Evolutionary conservation across 2,797 vertebrate species (phyloP).

Genomic region (Arctocebus calabarensis): DNA sequence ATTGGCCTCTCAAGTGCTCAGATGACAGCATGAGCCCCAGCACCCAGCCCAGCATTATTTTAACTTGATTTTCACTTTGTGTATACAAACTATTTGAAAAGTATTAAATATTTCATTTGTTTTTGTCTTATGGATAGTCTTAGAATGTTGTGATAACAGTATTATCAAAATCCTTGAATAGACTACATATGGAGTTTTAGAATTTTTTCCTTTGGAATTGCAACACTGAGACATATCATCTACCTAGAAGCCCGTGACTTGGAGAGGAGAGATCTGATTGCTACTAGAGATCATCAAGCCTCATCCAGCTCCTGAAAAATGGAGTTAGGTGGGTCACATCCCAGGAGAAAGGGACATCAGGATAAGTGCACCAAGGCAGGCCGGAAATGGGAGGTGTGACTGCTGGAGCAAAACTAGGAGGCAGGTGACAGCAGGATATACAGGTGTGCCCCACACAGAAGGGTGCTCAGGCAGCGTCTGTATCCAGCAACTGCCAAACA

Average conservation of each 20-base stretch:
- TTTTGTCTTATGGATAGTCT: constrained; percentile 4
- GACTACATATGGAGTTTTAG: background rate
- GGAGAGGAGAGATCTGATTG: background rate
- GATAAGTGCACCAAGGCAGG: background rate
- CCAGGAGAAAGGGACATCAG: background rate
- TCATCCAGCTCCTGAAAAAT: background rate
- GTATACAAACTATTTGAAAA: constrained; percentile 53
- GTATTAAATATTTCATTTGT: constrained; percentile 34
- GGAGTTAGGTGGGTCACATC: background rate
- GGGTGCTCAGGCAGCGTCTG: background rate
- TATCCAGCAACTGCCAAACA: background rate
- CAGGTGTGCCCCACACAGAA: background rate
- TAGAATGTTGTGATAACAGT: too few species aligned
- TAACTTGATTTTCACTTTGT: constrained; percentile 30
- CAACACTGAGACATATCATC: background rate
- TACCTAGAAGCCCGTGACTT: background rate
- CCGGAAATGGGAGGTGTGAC: background rate
- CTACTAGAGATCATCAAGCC: background rate
- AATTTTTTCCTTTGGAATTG: background rate
- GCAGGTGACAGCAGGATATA: background rate
- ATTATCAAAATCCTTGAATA: constrained; percentile 30
- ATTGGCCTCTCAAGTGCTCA: too few species aligned
- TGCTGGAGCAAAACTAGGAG: background rate
- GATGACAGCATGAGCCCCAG: too few species aligned
- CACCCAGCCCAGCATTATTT: background rate